A percentile compares a stretch with the other conserved stretches of the same genome.
Evolutionary conservation across 37 sponge, comb jelly and placozoan species (phyloP).

Genomic region (Ianthella basta): DNA sequence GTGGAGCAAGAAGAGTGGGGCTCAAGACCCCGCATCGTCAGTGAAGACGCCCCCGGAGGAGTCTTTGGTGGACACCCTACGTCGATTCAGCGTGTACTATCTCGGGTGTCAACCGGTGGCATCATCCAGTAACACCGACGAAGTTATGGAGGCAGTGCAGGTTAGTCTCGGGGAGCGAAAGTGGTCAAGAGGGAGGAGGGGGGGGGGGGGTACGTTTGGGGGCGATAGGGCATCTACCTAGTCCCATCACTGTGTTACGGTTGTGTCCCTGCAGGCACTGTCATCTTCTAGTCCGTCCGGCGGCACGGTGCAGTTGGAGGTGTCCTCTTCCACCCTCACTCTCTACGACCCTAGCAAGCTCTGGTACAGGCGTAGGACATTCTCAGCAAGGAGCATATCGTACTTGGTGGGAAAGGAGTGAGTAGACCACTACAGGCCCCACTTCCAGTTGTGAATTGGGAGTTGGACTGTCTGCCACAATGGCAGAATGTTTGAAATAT

Average conservation of each 20-base stretch:
- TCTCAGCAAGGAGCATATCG: background rate
- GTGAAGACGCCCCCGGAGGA: background rate
- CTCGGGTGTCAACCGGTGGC: background rate
- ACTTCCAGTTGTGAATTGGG: too few relatives aligned
- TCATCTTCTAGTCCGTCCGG: too few relatives aligned
- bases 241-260: too few relatives aligned
- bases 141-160: background rate
- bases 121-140: background rate
- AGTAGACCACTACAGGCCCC: background rate
- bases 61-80: background rate
- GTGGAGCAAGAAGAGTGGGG: background rate
- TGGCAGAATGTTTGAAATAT: too few relatives aligned
- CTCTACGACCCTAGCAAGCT: conserved; percentile 25
- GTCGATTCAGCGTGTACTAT: background rate
- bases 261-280: too few relatives aligned
- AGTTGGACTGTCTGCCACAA: too few relatives aligned
- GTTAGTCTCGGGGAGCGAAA: background rate
- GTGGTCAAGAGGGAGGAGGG: too few relatives aligned
- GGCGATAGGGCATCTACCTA: too few relatives aligned
- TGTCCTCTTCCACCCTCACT: background rate
- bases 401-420: conserved; percentile 24
- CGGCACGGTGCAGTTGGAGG: conserved; percentile 22
- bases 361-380: background rate
- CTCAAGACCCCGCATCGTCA: background rate
- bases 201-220: too few relatives aligned